Evolutionary conservation across 2,888 invertebrate genomes (phyloP), one percentile per base, ranked within the genome.

Genomic region (Lordiphosa fenestrarum): DNA sequence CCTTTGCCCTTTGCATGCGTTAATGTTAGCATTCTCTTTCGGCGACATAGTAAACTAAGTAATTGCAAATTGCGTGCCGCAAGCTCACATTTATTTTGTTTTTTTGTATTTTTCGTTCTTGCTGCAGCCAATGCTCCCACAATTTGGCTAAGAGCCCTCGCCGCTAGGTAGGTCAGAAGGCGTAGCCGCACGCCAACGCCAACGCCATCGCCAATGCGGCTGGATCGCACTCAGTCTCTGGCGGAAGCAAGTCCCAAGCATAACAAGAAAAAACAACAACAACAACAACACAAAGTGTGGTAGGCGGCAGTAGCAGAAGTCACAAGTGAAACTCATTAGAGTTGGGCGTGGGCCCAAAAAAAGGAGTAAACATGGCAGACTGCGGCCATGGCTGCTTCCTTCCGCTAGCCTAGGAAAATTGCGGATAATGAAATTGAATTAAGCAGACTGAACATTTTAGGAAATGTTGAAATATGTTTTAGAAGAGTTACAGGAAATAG

Each of bases 121-220:
- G 64, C 37, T 65, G 72, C 84, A 78, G 78, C 53, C 44, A 56
- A 38, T 55, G 67, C 40, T 74, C 52, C 65, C 60, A 57, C 68
- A 81, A 81, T 82, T 85, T 84, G 84, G 71, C 82, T 85, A 77
- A 85, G 77, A 84, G 84, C 82, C 65, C 46, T 48, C 50, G 76
- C 72, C 61, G 60, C 38, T 73, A 69, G 82, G 67, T 73, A 77
- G 84, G 84, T 84, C 85, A 77, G 71, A 84, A 69, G 75, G 75
- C 82, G 69, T 64, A 60, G 71, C 50, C 62, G 62, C 71, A 72
- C 68, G 63, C 58, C 54, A 66, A 47, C 68, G 53, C 60, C 59
- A 51, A 48, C 39, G 44, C 49, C 55, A 55, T 44, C 41, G 50
- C 51, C 66, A 67, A 51, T 71, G 68, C 56, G 72, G 73, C 73